Conservation (phyloP, 2,113 vertebrate species). For the Lycocorax pyrrhopterus region DNA sequence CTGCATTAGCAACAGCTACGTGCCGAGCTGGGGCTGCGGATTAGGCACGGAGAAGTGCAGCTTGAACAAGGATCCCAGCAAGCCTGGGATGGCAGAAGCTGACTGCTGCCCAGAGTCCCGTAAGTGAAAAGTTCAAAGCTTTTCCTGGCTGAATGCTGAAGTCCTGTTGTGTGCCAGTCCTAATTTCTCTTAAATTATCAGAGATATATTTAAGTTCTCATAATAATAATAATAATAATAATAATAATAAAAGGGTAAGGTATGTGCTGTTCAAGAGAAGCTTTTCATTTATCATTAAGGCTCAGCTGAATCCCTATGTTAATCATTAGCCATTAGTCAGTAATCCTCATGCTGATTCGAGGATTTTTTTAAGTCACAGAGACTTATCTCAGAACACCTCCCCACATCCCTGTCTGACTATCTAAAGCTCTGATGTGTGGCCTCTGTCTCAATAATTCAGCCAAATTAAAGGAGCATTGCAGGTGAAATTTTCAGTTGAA, state of each 20-base stretch:
- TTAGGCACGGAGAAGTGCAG: neutral
- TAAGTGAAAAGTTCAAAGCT: neutral
- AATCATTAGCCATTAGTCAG: slow-evolving; percentile 27
- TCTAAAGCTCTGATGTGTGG: neutral
- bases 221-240: too few relatives aligned
- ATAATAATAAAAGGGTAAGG: neutral
- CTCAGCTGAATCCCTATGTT: neutral
- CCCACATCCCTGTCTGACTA: neutral
- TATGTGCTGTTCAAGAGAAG: neutral
- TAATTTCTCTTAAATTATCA: neutral
- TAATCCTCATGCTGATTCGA: neutral
- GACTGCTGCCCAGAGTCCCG: rapidly evolving
- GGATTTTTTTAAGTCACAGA: neutral
- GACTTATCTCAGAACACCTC: neutral
- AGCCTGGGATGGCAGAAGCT: neutral
- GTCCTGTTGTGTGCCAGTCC: neutral
- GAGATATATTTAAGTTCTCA: neutral
- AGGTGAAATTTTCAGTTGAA: neutral
- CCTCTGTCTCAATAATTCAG: rapidly evolving
- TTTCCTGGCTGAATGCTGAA: neutral
- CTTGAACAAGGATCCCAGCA: neutral
- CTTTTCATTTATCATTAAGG: neutral
- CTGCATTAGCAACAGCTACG: neutral
- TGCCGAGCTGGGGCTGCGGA: neutral
- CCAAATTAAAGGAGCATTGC: neutral